These are phyloP conservation scores for Ecliptopera silaceata DNA, from an alignment of 2,888 invertebrate species.

Conservation along the genomic window DNA sequence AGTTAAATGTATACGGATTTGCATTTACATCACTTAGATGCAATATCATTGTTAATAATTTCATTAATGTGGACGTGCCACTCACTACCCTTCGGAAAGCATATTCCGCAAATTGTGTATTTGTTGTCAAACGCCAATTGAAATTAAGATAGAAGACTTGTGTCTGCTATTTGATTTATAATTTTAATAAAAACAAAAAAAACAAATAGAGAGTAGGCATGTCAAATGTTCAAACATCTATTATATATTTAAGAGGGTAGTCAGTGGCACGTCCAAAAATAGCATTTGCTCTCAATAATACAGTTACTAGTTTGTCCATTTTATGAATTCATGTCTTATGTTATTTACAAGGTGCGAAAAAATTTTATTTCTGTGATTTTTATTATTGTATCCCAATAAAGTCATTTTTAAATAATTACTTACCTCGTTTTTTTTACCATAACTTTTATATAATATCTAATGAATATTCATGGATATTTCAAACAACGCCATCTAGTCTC, in stretches of 20 bases:
- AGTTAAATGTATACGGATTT: not conserved
- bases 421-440: not conserved
- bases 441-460: too few species aligned
- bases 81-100: not conserved
- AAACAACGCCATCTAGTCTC: too few species aligned
- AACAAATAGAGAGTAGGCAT: too few species aligned
- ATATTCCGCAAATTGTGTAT: too few species aligned
- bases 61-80: not conserved
- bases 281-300: not conserved
- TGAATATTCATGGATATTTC: too few species aligned
- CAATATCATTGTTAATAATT: not conserved
- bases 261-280: not conserved
- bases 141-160: too few species aligned
- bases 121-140: too few species aligned
- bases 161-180: too few species aligned
- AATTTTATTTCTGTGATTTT: constrained; percentile 33
- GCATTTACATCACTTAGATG: not conserved
- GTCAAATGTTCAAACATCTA: too few species aligned
- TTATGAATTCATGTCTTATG: not conserved
- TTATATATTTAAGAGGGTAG: not conserved
- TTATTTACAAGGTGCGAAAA: constrained; percentile 18
- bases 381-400: constrained; percentile 22
- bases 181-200: too few species aligned
- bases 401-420: constrained; percentile 13
- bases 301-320: not conserved